Base-by-base conservation (phyloP, 2,797 vertebrate species). In the Acanthopagrus latus region DNA sequence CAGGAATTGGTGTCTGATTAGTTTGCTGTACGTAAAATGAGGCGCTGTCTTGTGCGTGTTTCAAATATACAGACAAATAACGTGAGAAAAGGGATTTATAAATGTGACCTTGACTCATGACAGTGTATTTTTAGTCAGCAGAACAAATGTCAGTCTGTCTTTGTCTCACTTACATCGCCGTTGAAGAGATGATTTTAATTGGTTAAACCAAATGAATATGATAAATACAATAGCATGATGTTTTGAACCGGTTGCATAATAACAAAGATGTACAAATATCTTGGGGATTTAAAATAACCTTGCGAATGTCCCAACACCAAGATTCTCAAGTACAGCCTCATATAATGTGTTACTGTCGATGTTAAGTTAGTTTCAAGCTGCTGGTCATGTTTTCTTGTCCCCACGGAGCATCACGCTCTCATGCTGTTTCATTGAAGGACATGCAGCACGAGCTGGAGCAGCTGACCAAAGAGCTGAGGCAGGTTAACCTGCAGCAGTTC, bases 401-500 rank as follows among this genome's bases (percentile, higher is more conserved):
- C 21, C 52, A n/a, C 76, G 7, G 72, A 58, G n/a, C 29, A 27
- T 76, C 4, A 10, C n/a, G 67, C 68, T 54, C 17, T 60, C 20
- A 23, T 38, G 46, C 27, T 69, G 62, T 71, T 74, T 86, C 13
- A 17, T 74, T 80, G 54, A 85, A 99, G 98, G 97, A 98, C 87
- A 97, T 96, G 93, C 97, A 99, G 66, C 95, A 97, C 29, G 97
- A 99, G 74, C 93, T 99, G 93, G 97, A 99, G 89, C 97, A 97
- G 87, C 87, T 99, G 92, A 99, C 98, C 10, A 99, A 98, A 93
- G 98, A 99, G 94, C 94, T 99, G 83, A 94, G 98, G 64, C 98
- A 99, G 88, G 98, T 99, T 47, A 99, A 99, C 77, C 97, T 99
- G 70, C 98, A 99, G 83, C 98, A 99, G 92, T 99, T 99, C 87